phyloP scores from a whole-genome alignment of 2,888 invertebrate species.

The Phortica okadai region DNA sequence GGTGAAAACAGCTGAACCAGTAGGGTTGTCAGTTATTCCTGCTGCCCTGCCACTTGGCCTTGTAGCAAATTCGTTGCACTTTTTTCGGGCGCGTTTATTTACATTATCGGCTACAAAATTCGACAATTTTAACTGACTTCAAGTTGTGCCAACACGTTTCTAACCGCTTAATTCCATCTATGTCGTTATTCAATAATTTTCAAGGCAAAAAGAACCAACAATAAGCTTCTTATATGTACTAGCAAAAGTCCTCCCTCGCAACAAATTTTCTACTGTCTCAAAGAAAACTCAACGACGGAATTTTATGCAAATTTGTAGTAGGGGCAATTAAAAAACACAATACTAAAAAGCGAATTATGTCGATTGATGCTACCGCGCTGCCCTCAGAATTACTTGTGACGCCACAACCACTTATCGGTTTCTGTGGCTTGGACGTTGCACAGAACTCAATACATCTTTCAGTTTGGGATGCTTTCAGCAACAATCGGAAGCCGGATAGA shows the following conservation, averaged over 20 bases:
- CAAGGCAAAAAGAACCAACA: too few species aligned
- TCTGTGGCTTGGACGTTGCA: slow-evolving; percentile 90
- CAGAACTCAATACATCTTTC: slow-evolving; percentile 92
- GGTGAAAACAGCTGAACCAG: too few species aligned
- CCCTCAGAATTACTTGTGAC: slow-evolving; percentile 90
- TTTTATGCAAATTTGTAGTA: slow-evolving; percentile 31
- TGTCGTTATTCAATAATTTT: background rate
- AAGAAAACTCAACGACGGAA: background rate
- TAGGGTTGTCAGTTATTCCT: too few species aligned
- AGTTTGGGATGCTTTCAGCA: slow-evolving; percentile 95
- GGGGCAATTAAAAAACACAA: slow-evolving; percentile 33
- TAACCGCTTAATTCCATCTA: background rate
- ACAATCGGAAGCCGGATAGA: slow-evolving; percentile 87
- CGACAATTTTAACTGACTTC: slow-evolving; percentile 13
- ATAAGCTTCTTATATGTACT: slow-evolving; percentile 1
- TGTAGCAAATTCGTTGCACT: slow-evolving; percentile 38
- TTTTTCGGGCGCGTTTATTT: slow-evolving; percentile 60
- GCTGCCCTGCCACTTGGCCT: too few species aligned
- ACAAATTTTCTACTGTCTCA: slow-evolving; percentile 9
- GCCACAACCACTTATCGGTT: slow-evolving; percentile 90
- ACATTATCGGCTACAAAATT: slow-evolving; percentile 42
- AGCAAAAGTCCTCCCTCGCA: slow-evolving; percentile 2
- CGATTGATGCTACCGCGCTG: slow-evolving; percentile 82
- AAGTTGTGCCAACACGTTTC: slow-evolving; percentile 29
- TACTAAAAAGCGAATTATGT: slow-evolving; percentile 75